Evolutionary conservation across 1,140 invertebrate genomes (phyloP).

Genomic region (Drosophila miranda): DNA sequence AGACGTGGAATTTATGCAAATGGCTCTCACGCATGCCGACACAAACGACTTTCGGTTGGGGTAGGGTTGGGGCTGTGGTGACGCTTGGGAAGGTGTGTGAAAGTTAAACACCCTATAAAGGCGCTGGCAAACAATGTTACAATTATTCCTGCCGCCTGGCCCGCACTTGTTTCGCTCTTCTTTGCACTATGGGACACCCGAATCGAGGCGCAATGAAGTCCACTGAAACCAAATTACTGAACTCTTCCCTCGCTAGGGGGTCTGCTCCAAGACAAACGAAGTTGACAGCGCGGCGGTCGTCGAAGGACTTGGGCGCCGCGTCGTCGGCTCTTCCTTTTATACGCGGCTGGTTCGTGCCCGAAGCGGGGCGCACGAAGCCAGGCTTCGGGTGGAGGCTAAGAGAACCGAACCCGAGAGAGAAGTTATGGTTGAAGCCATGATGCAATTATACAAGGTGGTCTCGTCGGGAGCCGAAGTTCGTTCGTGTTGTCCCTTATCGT

Average conservation of each 20-base stretch:
- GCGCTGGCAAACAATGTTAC: constrained; percentile 52
- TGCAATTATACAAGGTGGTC: too few species aligned
- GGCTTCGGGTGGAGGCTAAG: constrained; percentile 14
- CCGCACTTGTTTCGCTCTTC: constrained; percentile 19
- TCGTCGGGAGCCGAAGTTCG: too few species aligned
- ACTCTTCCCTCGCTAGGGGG: neutral
- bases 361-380: neutral
- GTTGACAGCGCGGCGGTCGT: constrained; percentile 52
- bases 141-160: constrained; percentile 50
- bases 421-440: too few species aligned
- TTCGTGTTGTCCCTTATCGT: too few species aligned
- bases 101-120: constrained; percentile 69
- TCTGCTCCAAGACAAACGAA: constrained; percentile 3
- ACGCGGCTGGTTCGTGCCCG: constrained; percentile 14
- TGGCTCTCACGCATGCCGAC: constrained; percentile 62
- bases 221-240: neutral
- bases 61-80: neutral
- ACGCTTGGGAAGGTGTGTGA: constrained; percentile 19
- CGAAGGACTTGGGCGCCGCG: constrained; percentile 67
- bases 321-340: constrained; percentile 54
- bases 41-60: constrained; percentile 20
- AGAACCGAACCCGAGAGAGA: constrained; percentile 5
- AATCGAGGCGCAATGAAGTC: constrained; percentile 29
- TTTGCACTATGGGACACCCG: constrained; percentile 21
- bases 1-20: constrained; percentile 69